These are phyloP conservation scores for Hycleus phaleratus DNA, from an alignment of 1,140 invertebrate genomes.

Conservation along the genomic window DNA sequence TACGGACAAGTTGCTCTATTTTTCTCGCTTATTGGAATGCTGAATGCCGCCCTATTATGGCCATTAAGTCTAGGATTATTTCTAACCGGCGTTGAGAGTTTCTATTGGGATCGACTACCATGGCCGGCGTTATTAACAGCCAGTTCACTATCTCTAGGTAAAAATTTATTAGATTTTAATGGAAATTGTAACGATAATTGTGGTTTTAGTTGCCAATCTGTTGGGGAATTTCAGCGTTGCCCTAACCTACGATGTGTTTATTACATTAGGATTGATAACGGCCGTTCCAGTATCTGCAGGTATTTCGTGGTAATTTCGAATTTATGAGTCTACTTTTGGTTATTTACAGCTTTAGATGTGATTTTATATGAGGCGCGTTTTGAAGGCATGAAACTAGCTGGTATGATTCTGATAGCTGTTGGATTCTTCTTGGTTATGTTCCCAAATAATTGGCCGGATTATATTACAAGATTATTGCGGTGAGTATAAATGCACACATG, in stretches of 20 bases:
- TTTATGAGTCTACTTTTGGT: too few relatives aligned
- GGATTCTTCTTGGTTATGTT: conserved; percentile 92
- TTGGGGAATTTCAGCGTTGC: conserved; percentile 85
- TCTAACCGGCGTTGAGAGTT: conserved; percentile 72
- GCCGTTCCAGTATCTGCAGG: conserved; percentile 88
- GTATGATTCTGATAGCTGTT: conserved; percentile 81
- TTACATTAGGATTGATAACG: conserved; percentile 83
- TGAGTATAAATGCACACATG: conserved; percentile 41
- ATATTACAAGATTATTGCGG: conserved; percentile 80
- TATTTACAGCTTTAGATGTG: conserved; percentile 63
- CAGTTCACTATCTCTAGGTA: conserved; percentile 69
- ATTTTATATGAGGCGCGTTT: conserved; percentile 78
- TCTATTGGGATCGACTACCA: conserved; percentile 69
- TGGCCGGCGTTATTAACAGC: conserved; percentile 73
- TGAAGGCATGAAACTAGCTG: conserved; percentile 88
- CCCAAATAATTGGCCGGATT: conserved; percentile 92
- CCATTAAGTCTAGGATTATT: conserved; percentile 76
- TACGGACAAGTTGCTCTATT: conserved; percentile 81
- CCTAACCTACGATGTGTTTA: conserved; percentile 87
- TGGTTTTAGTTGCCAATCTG: conserved; percentile 73
- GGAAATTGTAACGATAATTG: not conserved
- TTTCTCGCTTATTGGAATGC: conserved; percentile 76
- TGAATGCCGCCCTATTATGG: conserved; percentile 79
- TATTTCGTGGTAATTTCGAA: conserved; percentile 37
- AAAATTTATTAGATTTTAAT: conserved; percentile 25